phyloP scores from a whole-genome alignment of 2,797 vertebrate species.

The Trematomus bernacchii region DNA sequence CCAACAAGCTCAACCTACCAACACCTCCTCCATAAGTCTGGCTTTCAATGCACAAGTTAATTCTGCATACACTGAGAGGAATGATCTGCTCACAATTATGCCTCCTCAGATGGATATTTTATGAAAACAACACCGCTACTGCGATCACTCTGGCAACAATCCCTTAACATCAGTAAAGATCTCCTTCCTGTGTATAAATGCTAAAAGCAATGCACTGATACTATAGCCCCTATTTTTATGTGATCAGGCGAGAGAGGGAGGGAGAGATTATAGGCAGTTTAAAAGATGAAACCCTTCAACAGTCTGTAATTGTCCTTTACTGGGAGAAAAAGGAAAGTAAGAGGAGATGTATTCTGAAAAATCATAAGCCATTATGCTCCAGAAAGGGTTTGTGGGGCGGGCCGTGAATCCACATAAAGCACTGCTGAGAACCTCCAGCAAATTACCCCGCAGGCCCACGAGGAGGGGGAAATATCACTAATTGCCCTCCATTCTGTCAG shows the following conservation, averaged over 20 bases:
- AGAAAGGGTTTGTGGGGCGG: constrained; percentile 86
- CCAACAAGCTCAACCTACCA: constrained; percentile 73
- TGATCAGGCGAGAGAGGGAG: constrained; percentile 56
- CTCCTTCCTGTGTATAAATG: constrained; percentile 69
- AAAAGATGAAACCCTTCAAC: constrained; percentile 78
- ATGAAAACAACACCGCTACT: constrained; percentile 65
- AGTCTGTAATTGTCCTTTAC: constrained; percentile 81
- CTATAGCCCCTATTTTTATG: constrained; percentile 70
- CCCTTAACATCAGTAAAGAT: constrained; percentile 73
- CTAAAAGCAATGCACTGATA: constrained; percentile 59
- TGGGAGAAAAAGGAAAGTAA: constrained; percentile 70
- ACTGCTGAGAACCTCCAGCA: constrained; percentile 96
- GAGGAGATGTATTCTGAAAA: constrained; percentile 89
- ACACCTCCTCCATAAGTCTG: constrained; percentile 70
- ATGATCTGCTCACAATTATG: constrained; percentile 75
- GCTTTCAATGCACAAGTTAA: constrained; percentile 77
- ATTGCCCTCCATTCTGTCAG: constrained; percentile 99
- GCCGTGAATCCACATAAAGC: constrained; percentile 92
- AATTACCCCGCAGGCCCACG: constrained; percentile 97
- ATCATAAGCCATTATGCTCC: constrained; percentile 96
- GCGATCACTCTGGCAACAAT: constrained; percentile 67
- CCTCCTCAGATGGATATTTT: constrained; percentile 71
- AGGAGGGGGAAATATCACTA: constrained; percentile 92
- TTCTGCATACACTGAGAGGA: constrained; percentile 67
- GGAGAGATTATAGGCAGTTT: constrained; percentile 69